These are phyloP conservation scores for Cataglyphis livida DNA, from an alignment of 2,888 invertebrate genomes.

Conservation along the genomic window DNA sequence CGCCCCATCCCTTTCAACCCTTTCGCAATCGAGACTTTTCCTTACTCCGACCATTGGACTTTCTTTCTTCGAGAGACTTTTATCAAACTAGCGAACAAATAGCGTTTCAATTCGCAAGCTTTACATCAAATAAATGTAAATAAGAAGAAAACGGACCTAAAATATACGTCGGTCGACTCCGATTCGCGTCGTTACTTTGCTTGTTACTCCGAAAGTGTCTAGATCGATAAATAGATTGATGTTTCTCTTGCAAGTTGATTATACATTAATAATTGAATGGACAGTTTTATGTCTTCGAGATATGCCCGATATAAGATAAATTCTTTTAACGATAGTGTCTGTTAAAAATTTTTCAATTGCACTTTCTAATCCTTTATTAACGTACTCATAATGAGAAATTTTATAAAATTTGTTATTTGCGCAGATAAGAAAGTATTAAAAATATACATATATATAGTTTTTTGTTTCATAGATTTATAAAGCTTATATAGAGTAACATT, in stretches of 20 bases:
- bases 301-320: constrained; percentile 4
- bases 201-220: neutral
- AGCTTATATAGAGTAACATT: constrained; percentile 7
- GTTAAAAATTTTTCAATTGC: neutral
- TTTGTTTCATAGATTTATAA: neutral
- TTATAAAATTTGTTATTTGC: neutral
- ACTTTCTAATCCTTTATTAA: neutral
- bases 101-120: constrained; percentile 22
- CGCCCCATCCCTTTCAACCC: neutral
- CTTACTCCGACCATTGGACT: constrained; percentile 29
- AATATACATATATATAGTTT: neutral
- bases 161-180: constrained; percentile 29
- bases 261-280: neutral
- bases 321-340: neutral
- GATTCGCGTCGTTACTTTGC: constrained; percentile 32
- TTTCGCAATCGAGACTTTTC: constrained; percentile 20
- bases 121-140: constrained; percentile 29
- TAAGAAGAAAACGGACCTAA: constrained; percentile 3
- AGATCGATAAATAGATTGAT: constrained; percentile 25
- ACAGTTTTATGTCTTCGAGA: constrained; percentile 7
- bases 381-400: neutral
- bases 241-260: constrained; percentile 15
- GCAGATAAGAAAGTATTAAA: neutral
- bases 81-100: constrained; percentile 21
- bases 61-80: constrained; percentile 43